phyloP scores from a whole-genome alignment of 30 jellyfish, hydroid and myxozoan genomes.

The Pelagia noctiluca region DNA sequence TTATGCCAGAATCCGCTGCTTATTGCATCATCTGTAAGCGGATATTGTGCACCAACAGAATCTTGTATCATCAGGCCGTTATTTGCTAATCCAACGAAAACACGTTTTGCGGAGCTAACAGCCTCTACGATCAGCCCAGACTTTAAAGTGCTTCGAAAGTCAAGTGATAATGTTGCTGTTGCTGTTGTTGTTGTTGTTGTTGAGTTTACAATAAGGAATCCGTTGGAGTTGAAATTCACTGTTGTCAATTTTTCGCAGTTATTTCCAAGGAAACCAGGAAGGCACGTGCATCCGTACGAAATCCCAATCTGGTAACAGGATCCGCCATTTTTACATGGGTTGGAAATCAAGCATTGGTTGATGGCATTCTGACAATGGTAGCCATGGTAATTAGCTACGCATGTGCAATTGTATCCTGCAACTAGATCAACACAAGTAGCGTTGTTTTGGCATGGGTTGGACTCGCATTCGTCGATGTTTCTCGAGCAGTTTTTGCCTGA shows the following conservation, averaged over 20 bases:
- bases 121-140: conserved; percentile 43
- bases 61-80: conserved; percentile 15
- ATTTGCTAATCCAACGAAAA: conserved; percentile 20
- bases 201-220: conserved; percentile 25
- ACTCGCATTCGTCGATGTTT: conserved; percentile 64
- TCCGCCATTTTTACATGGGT: conserved; percentile 71
- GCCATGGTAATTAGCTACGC: conserved; percentile 59
- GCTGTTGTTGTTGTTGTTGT: background rate
- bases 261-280: conserved; percentile 51
- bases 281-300: conserved; percentile 55
- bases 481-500: conserved; percentile 61
- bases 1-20: conserved; percentile 60
- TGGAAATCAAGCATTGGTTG: conserved; percentile 45
- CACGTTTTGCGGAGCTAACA: background rate
- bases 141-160: conserved; percentile 55
- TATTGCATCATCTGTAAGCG: background rate
- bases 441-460: conserved; percentile 67
- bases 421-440: conserved; percentile 57
- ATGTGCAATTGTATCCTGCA: conserved; percentile 32
- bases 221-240: conserved; percentile 53
- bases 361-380: conserved; percentile 17
- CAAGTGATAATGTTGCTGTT: background rate
- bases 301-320: conserved; percentile 37
- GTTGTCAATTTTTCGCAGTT: conserved; percentile 62
- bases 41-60: background rate